Evolutionary conservation across 2,888 invertebrate genomes (phyloP), one percentile per base, ranked within the genome.

Genomic region (Oegoconia quadripuncta): DNA sequence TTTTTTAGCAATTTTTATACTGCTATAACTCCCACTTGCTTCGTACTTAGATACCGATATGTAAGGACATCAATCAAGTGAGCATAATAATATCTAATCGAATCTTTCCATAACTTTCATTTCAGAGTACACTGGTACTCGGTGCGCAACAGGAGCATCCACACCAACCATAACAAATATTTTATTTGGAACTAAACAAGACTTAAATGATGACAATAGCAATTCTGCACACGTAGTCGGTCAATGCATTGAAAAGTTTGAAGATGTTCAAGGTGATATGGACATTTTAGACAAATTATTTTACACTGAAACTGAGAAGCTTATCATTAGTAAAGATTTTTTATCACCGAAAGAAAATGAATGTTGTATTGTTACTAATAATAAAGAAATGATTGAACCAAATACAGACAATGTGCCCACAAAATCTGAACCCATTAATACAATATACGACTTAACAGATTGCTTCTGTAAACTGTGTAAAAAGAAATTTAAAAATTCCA

Each of bases 121-220:
- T 14, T 27, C 26, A 15, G 29, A 20, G 9, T 34, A 39, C 36
- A 27, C 11, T 17, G 41, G 28, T n/a, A n/a, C n/a, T n/a, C n/a
- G n/a, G n/a, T n/a, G n/a, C n/a, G 25, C 41, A 56, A 41, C 72
- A 22, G 66, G 55, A 13, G 63, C 67, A 1, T 67, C 75, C 0
- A 83, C 84, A 2, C 82, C 84, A 2, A 61, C 71, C 4, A 80
- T 84, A 44, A 64, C 59, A 18, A 74, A 75, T n/a, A 75, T 84
- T 52, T 46, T 84, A 8, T 83, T 81, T 48, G 82, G 79, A 3
- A 61, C 58, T 7, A 64, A 62, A 49, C 33, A 60, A 1, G 60
- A 67, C n/a, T 35, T 50, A 20, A 30, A 48, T 22, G 11, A 50
- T 34, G 42, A 31, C 25, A 23, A 46, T 40, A 17, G 32, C 39